Percentiles rank a stretch among this genome's conserved stretches.
phyloP scores from a whole-genome alignment of 2,888 invertebrate species.

The Psylliodes chrysocephalus region DNA sequence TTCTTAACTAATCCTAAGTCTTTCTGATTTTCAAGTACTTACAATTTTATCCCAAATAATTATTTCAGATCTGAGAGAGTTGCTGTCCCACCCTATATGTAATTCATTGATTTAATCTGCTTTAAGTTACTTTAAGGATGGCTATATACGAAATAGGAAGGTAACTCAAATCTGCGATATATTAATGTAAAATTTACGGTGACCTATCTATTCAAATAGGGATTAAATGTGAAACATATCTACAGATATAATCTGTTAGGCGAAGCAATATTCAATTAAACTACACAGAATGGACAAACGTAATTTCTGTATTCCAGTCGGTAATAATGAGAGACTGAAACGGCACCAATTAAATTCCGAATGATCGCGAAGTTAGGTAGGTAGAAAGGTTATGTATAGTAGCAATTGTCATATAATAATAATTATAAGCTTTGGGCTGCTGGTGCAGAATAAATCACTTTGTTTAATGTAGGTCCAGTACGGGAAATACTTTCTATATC shows the following conservation, averaged over 20 bases:
- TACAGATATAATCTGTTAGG: conserved; percentile 53
- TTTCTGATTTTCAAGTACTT: too few relatives aligned
- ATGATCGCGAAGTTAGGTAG: conserved; percentile 41
- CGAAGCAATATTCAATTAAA: conserved; percentile 57
- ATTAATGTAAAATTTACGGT: conserved; percentile 41
- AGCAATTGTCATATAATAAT: conserved; percentile 16
- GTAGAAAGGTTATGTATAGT: conserved; percentile 19
- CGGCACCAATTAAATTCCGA: conserved; percentile 60
- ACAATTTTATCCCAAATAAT: too few relatives aligned
- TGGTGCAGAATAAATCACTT: not conserved
- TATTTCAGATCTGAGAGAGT: too few relatives aligned
- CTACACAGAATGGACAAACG: conserved; percentile 45
- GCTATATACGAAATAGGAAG: not conserved
- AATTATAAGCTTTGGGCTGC: conserved; percentile 4
- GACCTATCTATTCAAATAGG: conserved; percentile 46
- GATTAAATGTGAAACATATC: conserved; percentile 41
- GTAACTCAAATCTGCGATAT: conserved; percentile 24
- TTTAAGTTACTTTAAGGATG: too few relatives aligned
- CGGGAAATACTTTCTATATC: too few relatives aligned
- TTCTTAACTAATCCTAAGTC: too few relatives aligned
- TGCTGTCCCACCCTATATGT: too few relatives aligned
- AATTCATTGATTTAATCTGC: too few relatives aligned
- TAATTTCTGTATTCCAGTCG: conserved; percentile 51
- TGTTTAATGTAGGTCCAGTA: too few relatives aligned
- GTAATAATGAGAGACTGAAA: conserved; percentile 58